These are phyloP conservation scores for Lepilemur septentrionalis DNA, from an alignment of 2,797 vertebrate species.

Conservation along the genomic window DNA sequence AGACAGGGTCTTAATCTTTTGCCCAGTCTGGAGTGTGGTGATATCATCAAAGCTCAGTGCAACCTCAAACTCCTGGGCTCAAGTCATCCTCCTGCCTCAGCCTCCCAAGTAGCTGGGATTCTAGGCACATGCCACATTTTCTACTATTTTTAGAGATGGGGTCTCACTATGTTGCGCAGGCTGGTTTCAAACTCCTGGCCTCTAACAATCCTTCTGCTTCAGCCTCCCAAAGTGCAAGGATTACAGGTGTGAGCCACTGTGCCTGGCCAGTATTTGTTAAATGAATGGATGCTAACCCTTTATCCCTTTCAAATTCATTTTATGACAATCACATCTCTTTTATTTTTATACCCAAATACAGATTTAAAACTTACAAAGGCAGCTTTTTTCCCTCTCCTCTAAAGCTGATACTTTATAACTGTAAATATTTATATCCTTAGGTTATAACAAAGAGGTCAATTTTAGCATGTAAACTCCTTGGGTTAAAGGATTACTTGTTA, in stretches of 20 bases:
- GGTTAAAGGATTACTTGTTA: not conserved
- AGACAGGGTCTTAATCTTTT: not conserved
- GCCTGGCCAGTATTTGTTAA: not conserved
- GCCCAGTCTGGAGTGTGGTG: not conserved
- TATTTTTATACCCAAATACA: slow-evolving; percentile 3
- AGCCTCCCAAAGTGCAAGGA: not conserved
- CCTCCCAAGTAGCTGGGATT: not conserved
- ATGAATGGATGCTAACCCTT: not conserved
- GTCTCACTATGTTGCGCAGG: not conserved
- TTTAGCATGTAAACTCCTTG: slow-evolving; percentile 29
- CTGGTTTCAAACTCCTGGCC: not conserved
- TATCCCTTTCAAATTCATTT: slow-evolving; percentile 22
- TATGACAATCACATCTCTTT: slow-evolving; percentile 15
- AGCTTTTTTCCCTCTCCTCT: not conserved
- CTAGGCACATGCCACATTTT: not conserved
- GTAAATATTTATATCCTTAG: not conserved
- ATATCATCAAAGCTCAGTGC: not conserved
- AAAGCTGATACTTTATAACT: not conserved
- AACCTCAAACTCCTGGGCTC: not conserved
- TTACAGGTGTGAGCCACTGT: not conserved
- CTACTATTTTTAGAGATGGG: not conserved
- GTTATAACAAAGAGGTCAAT: not conserved
- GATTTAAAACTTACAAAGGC: not conserved
- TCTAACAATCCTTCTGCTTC: not conserved
- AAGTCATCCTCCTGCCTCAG: not conserved